Base-by-base conservation (phyloP, 2,797 vertebrate species). In the Oophaga sylvatica region DNA sequence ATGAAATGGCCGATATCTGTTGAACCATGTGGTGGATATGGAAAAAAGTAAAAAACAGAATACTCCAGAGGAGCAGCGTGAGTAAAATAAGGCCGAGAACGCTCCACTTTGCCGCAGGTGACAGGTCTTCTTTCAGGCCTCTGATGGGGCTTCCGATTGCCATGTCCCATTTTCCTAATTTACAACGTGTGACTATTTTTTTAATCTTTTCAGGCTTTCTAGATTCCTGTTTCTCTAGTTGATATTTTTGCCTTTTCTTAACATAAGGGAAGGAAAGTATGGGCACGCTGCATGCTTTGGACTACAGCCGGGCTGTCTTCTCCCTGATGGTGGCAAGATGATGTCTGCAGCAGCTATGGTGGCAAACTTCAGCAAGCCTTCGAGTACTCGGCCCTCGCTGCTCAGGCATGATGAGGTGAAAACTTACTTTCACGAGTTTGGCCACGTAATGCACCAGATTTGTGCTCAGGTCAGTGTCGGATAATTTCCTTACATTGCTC, bases 361-460 rank as follows among this genome's bases (percentile, higher is more conserved):
- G 90, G 96, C 97, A 94, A 96, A 95, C 92, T 99, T 99, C 88
- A 97, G 97, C 67, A 97, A 96, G 90, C 96, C 97, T 11, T 90
- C 91, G 0, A 92, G 89, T 26, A 94, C 92, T 53, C 93, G 89
- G 56, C 97, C 97, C 0, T 97, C 97, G 0, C 94, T 99, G 19
- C 95, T 99, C 86, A 95, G 96, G 76, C 98, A 99, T 22, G 96
- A 97, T 29, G 98, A 99, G 87, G 96, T 99, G 86, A 96, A 98
- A 94, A 99, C 97, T 1, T 99, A 96, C 87, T 99, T 99, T 91
- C 98, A 99, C 20, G 98, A 99, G 92, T 99, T 99, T 90, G 98
- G 97, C 75, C 97, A 99, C 0, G 96, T 99, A 71, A 98, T 99
- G 98, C 98, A 99, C 56, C 97, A 99, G 91, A 94, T 99, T 88